Percentiles rank a stretch among this genome's conserved stretches.
Evolutionary conservation across 2,797 vertebrate species (phyloP).

Genomic region (Halcyon badia): DNA sequence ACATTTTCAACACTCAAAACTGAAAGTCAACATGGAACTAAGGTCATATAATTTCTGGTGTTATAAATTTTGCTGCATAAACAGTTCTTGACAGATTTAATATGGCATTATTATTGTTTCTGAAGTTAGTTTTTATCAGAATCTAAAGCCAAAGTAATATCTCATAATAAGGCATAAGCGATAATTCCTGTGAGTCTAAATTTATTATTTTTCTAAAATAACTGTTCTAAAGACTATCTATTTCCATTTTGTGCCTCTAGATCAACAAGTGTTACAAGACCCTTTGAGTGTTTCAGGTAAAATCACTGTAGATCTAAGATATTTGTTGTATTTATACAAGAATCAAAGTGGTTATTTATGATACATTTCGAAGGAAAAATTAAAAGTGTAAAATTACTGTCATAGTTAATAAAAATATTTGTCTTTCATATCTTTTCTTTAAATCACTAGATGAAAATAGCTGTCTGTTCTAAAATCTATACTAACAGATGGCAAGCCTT

Average conservation of each 20-base stretch:
- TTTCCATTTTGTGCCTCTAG: not conserved
- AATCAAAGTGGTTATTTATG: not conserved
- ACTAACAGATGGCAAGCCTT: slow-evolving; percentile 31
- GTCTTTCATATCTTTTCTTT: not conserved
- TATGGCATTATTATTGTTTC: not conserved
- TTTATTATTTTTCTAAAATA: not conserved
- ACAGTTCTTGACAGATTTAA: not conserved
- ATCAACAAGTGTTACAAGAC: not conserved
- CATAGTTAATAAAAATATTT: not conserved
- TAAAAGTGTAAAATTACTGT: not conserved
- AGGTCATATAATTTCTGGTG: not conserved
- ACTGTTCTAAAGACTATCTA: not conserved
- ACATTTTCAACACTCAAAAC: not conserved
- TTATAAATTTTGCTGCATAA: not conserved
- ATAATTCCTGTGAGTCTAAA: not conserved
- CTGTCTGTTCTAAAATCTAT: not conserved
- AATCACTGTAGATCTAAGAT: not conserved
- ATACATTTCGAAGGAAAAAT: not conserved
- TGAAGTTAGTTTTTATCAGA: not conserved
- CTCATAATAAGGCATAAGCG: not conserved
- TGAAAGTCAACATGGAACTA: not conserved
- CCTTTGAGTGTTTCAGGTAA: not conserved
- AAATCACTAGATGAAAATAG: not conserved
- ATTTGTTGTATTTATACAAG: not conserved
- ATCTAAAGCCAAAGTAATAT: not conserved